Evolutionary conservation across 2,888 invertebrate species (phyloP).

Genomic region (Argyresthia goedartella): DNA sequence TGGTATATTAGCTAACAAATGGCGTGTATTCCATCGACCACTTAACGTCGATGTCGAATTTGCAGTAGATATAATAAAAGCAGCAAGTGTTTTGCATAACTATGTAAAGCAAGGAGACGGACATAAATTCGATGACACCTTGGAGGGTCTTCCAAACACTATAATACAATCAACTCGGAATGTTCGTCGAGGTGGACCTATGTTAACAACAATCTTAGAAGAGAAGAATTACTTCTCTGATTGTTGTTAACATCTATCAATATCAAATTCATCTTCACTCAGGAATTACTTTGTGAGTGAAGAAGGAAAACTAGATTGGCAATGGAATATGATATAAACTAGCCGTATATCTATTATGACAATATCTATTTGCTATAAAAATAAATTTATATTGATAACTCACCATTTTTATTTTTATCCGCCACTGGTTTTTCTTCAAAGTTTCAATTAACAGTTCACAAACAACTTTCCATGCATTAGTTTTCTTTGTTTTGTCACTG

Average conservation of each 20-base stretch:
- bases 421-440: conserved; percentile 15
- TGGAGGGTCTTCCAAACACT: background rate
- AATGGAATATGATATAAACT: conserved; percentile 18
- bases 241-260: no score
- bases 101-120: background rate
- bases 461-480: conserved; percentile 18
- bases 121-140: background rate
- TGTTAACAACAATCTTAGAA: conserved; percentile 17
- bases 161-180: conserved; percentile 15
- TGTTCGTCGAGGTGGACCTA: conserved; percentile 17
- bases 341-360: conserved; percentile 9
- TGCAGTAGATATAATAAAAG: conserved; percentile 9
- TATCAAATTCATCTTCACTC: no score
- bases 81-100: conserved; percentile 1
- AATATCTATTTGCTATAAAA: conserved; percentile 10
- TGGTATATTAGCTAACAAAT: conserved; percentile 13
- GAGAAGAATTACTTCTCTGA: no score
- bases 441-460: conserved; percentile 18
- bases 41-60: conserved; percentile 8
- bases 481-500: conserved; percentile 18
- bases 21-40: conserved; percentile 9
- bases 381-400: conserved; percentile 7
- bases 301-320: conserved; percentile 20
- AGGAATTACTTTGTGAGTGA: no score
- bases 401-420: conserved; percentile 15